A percentile compares a stretch with the other conserved stretches of the same genome.
Conservation (phyloP, 1,140 invertebrate genomes). For the Stegodyphus dumicola region DNA sequence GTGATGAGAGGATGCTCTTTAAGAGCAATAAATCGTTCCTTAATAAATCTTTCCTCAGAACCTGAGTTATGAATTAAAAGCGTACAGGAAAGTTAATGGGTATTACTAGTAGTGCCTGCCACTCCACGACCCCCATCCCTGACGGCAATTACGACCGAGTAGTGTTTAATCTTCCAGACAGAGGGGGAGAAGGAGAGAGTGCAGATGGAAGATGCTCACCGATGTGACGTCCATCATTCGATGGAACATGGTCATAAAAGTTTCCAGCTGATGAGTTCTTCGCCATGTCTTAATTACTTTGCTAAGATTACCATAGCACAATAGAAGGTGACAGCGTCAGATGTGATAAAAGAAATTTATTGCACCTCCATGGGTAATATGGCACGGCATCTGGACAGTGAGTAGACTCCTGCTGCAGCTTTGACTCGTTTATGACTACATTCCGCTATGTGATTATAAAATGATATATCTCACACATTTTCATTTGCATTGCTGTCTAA, state of each 20-base stretch:
- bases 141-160: slow-evolving; percentile 25
- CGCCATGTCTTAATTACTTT: no score
- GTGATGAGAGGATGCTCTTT: slow-evolving; percentile 20
- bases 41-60: slow-evolving; percentile 50
- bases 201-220: not conserved
- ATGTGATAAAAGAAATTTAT: no score
- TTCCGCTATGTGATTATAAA: no score
- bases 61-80: slow-evolving; percentile 53
- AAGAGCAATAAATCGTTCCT: slow-evolving; percentile 48
- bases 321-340: no score
- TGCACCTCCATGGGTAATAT: no score
- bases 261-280: slow-evolving; percentile 5
- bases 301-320: no score
- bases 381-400: no score
- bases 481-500: no score
- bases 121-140: not conserved
- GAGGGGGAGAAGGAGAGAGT: slow-evolving; percentile 1
- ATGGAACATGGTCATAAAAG: slow-evolving; percentile 38
- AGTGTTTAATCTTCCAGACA: slow-evolving; percentile 37
- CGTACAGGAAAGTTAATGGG: not conserved
- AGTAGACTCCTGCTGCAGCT: no score
- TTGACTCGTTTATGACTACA: no score
- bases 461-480: no score
- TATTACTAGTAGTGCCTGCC: slow-evolving; percentile 19
- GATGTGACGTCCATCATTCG: not conserved